A percentile compares a stretch with the other conserved stretches of the same genome.
Evolutionary conservation across 2,888 invertebrate species (phyloP).

Genomic region (Chrysina gloriosa): DNA sequence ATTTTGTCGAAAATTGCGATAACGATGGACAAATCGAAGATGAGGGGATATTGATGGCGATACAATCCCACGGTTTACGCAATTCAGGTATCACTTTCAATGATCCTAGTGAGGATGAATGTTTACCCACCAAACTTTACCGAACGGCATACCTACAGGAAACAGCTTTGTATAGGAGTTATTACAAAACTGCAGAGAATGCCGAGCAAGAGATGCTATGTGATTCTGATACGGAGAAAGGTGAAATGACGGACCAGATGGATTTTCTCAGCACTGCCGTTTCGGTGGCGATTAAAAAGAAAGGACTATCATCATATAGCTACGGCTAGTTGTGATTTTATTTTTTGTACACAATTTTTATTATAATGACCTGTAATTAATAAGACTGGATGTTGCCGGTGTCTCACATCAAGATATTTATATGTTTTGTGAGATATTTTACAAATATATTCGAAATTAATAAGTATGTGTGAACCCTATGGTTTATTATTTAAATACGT

Average conservation of each 20-base stretch:
- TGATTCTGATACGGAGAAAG: constrained; percentile 26
- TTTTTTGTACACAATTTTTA: not conserved
- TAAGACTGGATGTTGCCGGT: constrained; percentile 10
- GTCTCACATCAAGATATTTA: too few species aligned
- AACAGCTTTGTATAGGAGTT: constrained; percentile 54
- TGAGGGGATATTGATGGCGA: constrained; percentile 80
- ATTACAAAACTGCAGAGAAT: constrained; percentile 49
- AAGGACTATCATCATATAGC: constrained; percentile 71
- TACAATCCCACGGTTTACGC: constrained; percentile 77
- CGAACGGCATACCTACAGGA: constrained; percentile 42
- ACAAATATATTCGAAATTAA: too few species aligned
- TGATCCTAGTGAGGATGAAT: constrained; percentile 2
- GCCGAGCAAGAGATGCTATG: constrained; percentile 21
- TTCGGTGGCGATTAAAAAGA: constrained; percentile 79
- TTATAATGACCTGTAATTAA: not conserved
- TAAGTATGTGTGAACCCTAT: too few species aligned
- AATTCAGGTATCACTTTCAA: too few species aligned
- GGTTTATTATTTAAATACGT: too few species aligned
- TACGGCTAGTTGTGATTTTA: constrained; percentile 42
- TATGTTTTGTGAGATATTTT: too few species aligned
- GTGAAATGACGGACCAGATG: constrained; percentile 57
- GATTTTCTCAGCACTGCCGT: constrained; percentile 80
- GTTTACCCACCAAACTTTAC: not conserved
- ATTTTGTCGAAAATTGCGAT: constrained; percentile 69
- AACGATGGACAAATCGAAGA: constrained; percentile 74